Percentiles rank a stretch among this genome's conserved stretches.
phyloP scores from a whole-genome alignment of 2,888 invertebrate species.

The Branchellion lobata region DNA sequence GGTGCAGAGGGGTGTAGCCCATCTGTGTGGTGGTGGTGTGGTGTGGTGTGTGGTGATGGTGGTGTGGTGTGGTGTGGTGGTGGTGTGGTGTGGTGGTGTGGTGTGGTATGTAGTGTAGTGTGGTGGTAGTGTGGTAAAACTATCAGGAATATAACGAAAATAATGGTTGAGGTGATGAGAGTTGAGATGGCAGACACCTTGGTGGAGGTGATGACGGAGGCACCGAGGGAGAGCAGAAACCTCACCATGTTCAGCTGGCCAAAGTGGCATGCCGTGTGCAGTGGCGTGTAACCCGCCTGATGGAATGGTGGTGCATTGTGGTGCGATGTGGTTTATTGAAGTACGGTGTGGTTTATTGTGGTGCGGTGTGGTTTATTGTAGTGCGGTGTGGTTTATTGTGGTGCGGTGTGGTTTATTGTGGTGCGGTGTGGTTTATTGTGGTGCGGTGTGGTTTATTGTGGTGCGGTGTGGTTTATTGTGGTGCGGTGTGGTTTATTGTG shows the following conservation, averaged over 20 bases:
- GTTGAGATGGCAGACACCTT: constrained; percentile 57
- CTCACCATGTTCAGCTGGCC: constrained; percentile 74
- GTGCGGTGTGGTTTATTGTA: too few relatives aligned
- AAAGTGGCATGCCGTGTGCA: constrained; percentile 97
- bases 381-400: too few relatives aligned
- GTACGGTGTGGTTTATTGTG: neutral
- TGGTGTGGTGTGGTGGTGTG: constrained; percentile 76
- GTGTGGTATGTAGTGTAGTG: constrained; percentile 81
- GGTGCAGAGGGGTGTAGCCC: constrained; percentile 90
- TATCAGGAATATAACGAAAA: neutral
- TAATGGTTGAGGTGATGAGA: neutral
- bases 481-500: too few relatives aligned
- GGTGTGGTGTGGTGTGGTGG: constrained; percentile 9
- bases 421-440: too few relatives aligned
- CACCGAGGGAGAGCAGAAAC: constrained; percentile 83
- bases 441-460: too few relatives aligned
- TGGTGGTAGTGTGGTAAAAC: neutral
- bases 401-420: too few relatives aligned
- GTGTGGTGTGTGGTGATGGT: neutral
- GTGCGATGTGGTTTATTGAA: neutral
- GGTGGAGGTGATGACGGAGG: constrained; percentile 75
- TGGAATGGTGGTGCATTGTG: neutral
- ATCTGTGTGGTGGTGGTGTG: constrained; percentile 53
- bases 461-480: too few relatives aligned
- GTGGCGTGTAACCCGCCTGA: constrained; percentile 91